These are phyloP conservation scores for Tauraco erythrolophus DNA, from an alignment of 2,113 vertebrate species.

Conservation along the genomic window DNA sequence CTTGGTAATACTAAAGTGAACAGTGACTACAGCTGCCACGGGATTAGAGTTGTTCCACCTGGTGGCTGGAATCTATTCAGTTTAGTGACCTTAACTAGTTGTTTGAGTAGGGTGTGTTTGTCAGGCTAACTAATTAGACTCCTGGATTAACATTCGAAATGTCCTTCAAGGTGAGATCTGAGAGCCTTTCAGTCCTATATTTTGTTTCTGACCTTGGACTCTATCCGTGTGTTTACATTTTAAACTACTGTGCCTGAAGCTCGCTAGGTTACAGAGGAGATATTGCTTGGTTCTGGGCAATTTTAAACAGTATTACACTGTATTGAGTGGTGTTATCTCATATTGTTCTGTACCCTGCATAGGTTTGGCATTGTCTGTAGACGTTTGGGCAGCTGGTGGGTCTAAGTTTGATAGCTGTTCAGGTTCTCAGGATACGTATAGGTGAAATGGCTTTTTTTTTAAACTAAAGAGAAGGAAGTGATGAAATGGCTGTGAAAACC, in stretches of 20 bases:
- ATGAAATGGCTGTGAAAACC: not conserved
- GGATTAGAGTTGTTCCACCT: not conserved
- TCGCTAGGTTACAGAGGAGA: not conserved
- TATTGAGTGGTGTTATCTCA: not conserved
- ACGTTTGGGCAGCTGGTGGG: not conserved
- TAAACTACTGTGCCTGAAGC: not conserved
- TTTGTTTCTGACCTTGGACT: not conserved
- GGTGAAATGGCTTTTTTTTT: not conserved
- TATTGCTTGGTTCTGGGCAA: not conserved
- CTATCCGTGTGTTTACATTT: not conserved
- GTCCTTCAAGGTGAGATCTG: not conserved
- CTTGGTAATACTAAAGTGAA: not conserved
- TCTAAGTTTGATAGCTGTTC: not conserved
- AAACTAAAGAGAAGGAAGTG: not conserved
- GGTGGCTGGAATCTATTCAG: not conserved
- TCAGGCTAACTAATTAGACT: not conserved
- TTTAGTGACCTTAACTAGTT: not conserved
- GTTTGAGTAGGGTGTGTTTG: not conserved
- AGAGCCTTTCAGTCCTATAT: not conserved
- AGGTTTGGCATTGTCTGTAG: not conserved
- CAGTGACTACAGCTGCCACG: not conserved
- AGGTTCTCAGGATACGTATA: not conserved
- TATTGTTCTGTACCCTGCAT: not conserved
- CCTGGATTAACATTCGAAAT: not conserved
- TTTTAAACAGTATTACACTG: not conserved